A percentile compares a stretch with the other conserved stretches of the same genome.
Conservation (phyloP, 2,888 invertebrate species). For the Synanthedon vespiformis region DNA sequence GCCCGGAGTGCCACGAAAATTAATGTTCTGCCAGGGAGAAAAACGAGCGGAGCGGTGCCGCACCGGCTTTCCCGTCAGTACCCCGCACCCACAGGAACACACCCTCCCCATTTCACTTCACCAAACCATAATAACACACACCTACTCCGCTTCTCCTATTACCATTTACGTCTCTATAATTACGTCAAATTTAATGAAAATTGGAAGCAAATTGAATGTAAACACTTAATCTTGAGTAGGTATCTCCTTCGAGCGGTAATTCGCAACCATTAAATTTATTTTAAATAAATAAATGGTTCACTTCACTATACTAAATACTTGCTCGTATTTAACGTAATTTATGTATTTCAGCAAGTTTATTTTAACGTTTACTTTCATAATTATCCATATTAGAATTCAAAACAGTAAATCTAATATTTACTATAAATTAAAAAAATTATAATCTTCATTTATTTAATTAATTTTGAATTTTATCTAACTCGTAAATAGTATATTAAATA, state of each 20-base stretch:
- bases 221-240: not conserved
- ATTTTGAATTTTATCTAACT: no score
- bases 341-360: no score
- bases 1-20: constrained; percentile 60
- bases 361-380: no score
- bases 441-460: no score
- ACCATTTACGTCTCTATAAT: not conserved
- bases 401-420: no score
- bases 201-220: constrained; percentile 2
- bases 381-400: no score
- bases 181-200: constrained; percentile 4
- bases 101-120: not conserved
- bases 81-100: constrained; percentile 18
- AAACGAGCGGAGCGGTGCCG: constrained; percentile 52
- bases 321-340: no score
- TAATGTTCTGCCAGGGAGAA: constrained; percentile 66
- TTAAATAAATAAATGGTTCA: no score
- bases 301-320: no score
- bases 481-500: no score
- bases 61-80: constrained; percentile 8
- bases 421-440: no score
- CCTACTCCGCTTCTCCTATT: not conserved
- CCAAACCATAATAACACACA: not conserved
- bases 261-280: no score
- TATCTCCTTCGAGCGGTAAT: not conserved